Conservation (phyloP, 2,888 invertebrate genomes). For the Drosophila subsilvestris region DNA sequence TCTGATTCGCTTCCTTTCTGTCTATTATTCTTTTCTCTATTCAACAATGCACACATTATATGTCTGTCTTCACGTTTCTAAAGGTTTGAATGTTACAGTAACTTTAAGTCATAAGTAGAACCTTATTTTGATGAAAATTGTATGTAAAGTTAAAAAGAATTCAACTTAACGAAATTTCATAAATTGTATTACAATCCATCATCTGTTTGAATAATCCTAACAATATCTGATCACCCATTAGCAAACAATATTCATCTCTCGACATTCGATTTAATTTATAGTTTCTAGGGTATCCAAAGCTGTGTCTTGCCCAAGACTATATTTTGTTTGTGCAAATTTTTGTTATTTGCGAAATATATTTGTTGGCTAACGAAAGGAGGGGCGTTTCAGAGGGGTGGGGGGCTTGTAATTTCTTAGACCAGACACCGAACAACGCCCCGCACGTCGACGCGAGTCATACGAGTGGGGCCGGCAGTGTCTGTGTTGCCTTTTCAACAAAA, state of each 20-base stretch:
- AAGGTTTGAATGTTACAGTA: no score
- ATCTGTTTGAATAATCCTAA: no score
- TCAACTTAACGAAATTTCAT: no score
- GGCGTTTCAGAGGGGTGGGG: neutral
- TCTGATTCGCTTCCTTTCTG: neutral
- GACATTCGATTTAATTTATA: conserved; percentile 12
- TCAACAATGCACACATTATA: conserved; percentile 7
- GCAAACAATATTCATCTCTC: neutral
- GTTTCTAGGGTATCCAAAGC: neutral
- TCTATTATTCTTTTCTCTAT: conserved; percentile 2
- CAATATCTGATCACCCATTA: no score
- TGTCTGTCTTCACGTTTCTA: no score
- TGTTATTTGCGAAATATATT: conserved; percentile 22
- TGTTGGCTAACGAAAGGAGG: neutral
- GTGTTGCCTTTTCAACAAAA: conserved; percentile 15
- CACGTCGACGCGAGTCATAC: conserved; percentile 1
- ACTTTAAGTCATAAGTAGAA: no score
- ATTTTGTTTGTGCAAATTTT: conserved; percentile 48
- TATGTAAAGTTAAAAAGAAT: no score
- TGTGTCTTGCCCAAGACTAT: conserved; percentile 1
- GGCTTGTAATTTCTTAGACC: neutral
- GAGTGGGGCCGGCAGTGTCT: conserved; percentile 13
- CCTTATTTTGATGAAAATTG: no score
- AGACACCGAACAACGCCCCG: conserved; percentile 20
- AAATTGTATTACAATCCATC: no score